Evolutionary conservation across 2,113 vertebrate species (phyloP), one percentile per base, ranked within the genome.

Genomic region (Meriones unguiculatus): DNA sequence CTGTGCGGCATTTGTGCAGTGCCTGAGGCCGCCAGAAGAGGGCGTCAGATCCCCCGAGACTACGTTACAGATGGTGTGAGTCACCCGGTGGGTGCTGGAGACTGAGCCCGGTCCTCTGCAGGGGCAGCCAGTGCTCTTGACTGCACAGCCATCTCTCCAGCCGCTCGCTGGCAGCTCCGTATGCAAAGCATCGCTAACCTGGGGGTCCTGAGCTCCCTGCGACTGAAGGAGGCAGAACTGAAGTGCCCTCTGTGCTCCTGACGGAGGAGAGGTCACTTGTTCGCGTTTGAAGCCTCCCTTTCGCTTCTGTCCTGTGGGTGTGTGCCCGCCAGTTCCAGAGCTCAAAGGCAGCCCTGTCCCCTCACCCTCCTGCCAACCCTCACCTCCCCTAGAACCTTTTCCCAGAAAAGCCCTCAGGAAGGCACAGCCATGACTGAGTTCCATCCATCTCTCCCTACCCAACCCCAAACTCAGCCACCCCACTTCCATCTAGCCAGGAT

Each of bases 331-430:
- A 32, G 88, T 1, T 24, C 28, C 25, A 81, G 15, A 81, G 82
- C n/a, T n/a, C 5, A 46, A 50, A 6, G 17, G 25, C 18, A 38
- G 65, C 2, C 0, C 5, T 28, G 15, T 24, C 38, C 22, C 18
- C 32, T 46, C 28, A 10, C 35, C 28, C 30, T 1, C 30, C 32
- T 85, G 4, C 54, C 35, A 28, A 76, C 32, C 12, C 11, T 0
- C 57, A 3, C 69, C 87, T 89, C 57, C 14, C 0, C 1, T 35
- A 25, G 28, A 4, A 67, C 30, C 5, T 50, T 35, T 22, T 80
- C 54, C n/a, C 73, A 50, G 59, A 28, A 32, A 28, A 57, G 70
- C 2, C 32, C 0, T 13, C 59, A 5, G 59, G n/a, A 81, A 13
- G 32, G 5, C 4, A 75, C 6, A 2, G 5, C 20, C 64, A 30